A percentile compares a stretch with the other conserved stretches of the same genome.
Conservation (phyloP, 2,113 vertebrate species). For the Saccopteryx leptura region DNA sequence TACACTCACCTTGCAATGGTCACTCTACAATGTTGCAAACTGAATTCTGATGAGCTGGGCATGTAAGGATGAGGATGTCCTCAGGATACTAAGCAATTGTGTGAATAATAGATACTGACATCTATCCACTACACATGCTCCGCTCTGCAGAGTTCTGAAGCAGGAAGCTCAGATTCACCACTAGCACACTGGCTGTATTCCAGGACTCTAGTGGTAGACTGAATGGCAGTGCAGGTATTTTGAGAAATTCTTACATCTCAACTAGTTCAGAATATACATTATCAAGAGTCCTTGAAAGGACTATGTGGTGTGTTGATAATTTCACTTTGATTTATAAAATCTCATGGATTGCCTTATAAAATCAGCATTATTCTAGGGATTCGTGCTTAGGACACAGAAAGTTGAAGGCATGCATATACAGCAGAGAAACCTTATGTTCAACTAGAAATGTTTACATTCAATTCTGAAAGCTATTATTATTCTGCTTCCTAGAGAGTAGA, state of each 20-base stretch:
- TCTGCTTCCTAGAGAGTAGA: slow-evolving; percentile 1
- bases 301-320: not conserved
- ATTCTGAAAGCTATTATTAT: not conserved
- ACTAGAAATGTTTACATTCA: not conserved
- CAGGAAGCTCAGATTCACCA: not conserved
- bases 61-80: not conserved
- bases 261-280: not conserved
- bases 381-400: not conserved
- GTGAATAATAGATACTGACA: not conserved
- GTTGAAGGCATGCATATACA: not conserved
- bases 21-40: not conserved
- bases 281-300: slow-evolving; percentile 22
- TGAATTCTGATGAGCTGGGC: slow-evolving; percentile 18
- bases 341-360: not conserved
- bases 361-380: not conserved
- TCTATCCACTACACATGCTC: not conserved
- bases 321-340: slow-evolving; percentile 19
- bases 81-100: not conserved
- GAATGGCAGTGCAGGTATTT: slow-evolving; percentile 56
- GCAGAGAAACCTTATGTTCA: not conserved
- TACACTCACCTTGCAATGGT: not conserved
- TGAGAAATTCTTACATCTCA: slow-evolving; percentile 52
- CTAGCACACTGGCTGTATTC: not conserved
- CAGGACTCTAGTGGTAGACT: slow-evolving; percentile 13
- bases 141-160: not conserved